These are phyloP conservation scores for Mercenaria mercenaria DNA, from an alignment of 1,140 invertebrate genomes.

Conservation along the genomic window DNA sequence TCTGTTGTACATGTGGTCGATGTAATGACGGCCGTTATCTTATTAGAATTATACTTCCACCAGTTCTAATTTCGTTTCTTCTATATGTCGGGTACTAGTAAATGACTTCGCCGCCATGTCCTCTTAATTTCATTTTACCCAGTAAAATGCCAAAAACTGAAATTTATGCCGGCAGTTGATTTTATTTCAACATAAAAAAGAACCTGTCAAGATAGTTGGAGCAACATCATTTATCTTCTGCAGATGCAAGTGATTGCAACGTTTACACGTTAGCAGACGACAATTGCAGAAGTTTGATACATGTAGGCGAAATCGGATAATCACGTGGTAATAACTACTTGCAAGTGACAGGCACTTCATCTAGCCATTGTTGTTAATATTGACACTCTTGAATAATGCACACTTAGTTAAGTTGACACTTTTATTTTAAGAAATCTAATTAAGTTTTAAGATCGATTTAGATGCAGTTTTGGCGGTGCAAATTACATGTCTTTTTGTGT, in stretches of 20 bases:
- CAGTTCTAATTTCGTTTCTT: too few relatives aligned
- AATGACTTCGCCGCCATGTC: too few relatives aligned
- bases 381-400: constrained; percentile 59
- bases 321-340: constrained; percentile 48
- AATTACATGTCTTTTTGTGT: constrained; percentile 47
- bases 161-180: too few relatives aligned
- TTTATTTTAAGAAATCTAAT: constrained; percentile 67
- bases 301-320: not conserved
- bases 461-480: constrained; percentile 26
- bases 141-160: too few relatives aligned
- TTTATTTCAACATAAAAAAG: not conserved
- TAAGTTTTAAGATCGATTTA: constrained; percentile 53
- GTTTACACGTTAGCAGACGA: not conserved
- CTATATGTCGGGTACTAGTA: too few relatives aligned
- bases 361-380: not conserved
- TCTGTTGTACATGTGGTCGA: too few relatives aligned
- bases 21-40: too few relatives aligned
- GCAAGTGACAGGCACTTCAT: constrained; percentile 46
- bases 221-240: not conserved
- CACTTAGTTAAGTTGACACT: constrained; percentile 52
- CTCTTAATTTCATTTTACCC: too few relatives aligned
- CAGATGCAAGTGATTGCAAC: constrained; percentile 15
- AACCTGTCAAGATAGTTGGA: not conserved
- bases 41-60: too few relatives aligned
- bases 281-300: constrained; percentile 15